Conservation (phyloP, 1,140 invertebrate genomes). For the Drosophila willistoni region DNA sequence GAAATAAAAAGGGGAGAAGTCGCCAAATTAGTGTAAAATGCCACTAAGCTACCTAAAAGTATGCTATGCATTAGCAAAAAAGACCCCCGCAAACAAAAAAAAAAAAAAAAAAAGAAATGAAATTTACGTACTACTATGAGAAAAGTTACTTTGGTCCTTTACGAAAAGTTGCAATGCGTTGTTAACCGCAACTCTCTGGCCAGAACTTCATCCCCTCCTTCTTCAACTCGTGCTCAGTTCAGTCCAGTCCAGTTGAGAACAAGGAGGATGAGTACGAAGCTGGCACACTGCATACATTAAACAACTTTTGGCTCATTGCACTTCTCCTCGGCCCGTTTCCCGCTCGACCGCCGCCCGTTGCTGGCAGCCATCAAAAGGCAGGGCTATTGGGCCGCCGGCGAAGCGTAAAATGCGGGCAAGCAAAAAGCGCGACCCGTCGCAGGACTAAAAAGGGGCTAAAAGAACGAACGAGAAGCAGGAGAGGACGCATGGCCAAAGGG, state of each 20-base stretch:
- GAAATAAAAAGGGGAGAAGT: slow-evolving; percentile 30
- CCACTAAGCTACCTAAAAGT: slow-evolving; percentile 79
- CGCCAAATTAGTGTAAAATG: slow-evolving; percentile 77
- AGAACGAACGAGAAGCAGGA: not conserved
- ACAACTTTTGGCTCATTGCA: slow-evolving; percentile 82
- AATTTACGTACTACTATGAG: slow-evolving; percentile 72
- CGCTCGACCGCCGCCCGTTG: not conserved
- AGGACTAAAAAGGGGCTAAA: slow-evolving; percentile 11
- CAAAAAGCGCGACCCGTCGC: slow-evolving; percentile 65
- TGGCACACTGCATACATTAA: slow-evolving; percentile 78
- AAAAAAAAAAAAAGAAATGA: slow-evolving; percentile 37
- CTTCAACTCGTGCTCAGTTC: not conserved
- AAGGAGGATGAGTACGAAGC: slow-evolving; percentile 7
- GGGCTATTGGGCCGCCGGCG: slow-evolving; percentile 68
- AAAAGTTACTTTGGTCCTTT: slow-evolving; percentile 66
- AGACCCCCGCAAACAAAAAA: not conserved
- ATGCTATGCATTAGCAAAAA: slow-evolving; percentile 67
- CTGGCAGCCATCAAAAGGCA: slow-evolving; percentile 58
- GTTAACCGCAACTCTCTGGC: slow-evolving; percentile 65
- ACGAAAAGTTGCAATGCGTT: slow-evolving; percentile 73
- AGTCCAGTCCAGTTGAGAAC: not conserved
- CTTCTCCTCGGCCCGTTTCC: slow-evolving; percentile 32
- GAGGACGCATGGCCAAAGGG: slow-evolving; percentile 4
- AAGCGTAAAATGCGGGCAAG: slow-evolving; percentile 79
- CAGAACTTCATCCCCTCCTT: not conserved